Evolutionary conservation across 1,140 invertebrate species (phyloP), one percentile per base, ranked within the genome.

Genomic region (Hirudo medicinalis): DNA sequence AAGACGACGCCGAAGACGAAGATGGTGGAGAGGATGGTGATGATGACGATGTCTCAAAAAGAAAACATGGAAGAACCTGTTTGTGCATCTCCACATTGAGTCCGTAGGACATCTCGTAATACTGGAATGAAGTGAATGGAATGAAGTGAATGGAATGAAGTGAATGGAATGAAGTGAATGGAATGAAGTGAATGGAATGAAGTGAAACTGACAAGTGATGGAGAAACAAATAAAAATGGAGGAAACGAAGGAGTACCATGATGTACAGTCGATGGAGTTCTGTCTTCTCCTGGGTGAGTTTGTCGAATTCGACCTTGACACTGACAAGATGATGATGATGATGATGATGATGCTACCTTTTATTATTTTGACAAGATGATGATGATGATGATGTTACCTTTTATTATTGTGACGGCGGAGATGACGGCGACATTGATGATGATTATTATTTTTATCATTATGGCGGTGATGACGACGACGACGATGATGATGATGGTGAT

Each of bases 51-150:
- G 55, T 9, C 2, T 2, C 20, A 2, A 57, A n/a, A 11, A 27
- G 25, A 22, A 68, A 27, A 13, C 1, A 13, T n/a, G 8, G 57
- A 27, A 29, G 20, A 32, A 94, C 91, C 90, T 97, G 96, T 88
- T 98, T 98, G 84, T 97, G 94, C 92, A 98, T 96, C 87, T 99
- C 96, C 78, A 97, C 93, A 84, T 97, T 97, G 80, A 98, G 87
- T 76, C 94, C 94, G 85, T 97, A 97, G 40, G 94, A 96, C 93
- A 98, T 97, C 87, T 98, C 95, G 87, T 97, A 98, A 85, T 98
- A 98, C 94, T 96, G 88, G 77, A 91, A 91, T n/a, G n/a, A n/a
- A n/a, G n/a, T n/a, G n/a, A n/a, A n/a, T n/a, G n/a, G 54, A 57
- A n/a, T 5, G 9, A n/a, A 25, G 54, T n/a, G n/a, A n/a, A 25